Evolutionary conservation across 2,888 invertebrate species (phyloP), one percentile per base, ranked within the genome.

Genomic region (Germaria angustata): DNA sequence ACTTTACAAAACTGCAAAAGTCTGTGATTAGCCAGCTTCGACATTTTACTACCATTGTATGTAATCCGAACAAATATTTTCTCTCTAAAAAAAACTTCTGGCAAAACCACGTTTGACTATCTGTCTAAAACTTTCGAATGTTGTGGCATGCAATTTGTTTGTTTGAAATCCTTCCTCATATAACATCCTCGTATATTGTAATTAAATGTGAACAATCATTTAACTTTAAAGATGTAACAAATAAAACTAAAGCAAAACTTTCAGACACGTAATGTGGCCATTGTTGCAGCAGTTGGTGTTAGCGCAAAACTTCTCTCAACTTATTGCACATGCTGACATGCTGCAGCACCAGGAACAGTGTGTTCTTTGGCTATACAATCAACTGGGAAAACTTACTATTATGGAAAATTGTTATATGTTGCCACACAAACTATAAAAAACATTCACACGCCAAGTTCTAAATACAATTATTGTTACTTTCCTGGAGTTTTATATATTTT

Each of bases 181-280:
- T 66, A 59, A 61, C 77, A 68, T 63, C 39, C 61, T 75, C 63
- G 44, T 76, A 76, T 79, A 79, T 71, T 71, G 75, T 82, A 82
- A 82, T 82, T 82, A 82, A 82, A 82, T 82, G 59, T 66, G 75
- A 79, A 82, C 82, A 82, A 76, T 76, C 76, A 79, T 79, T 80
- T 66, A 75, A 75, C 65, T 72, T 9, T 17, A 36, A 51, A 80
- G 53, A 76, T 59, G 49, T 4, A 53, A 24, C 9, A 66, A 28
- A 41, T 17, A 39, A 57, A 72, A 59, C 68, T 22, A 57, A 55
- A 57, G 46, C 28, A 75, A 82, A 82, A 82, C 82, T 82, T 82
- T 82, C 75, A 79, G 75, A 82, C 82, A 82, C 82, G 79, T 80
- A 75, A 49, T 65, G 63, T 69, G 44, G 75, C 63, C 55, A 69